Conservation (phyloP, 2,797 vertebrate species). For the Prunella strophiata region DNA sequence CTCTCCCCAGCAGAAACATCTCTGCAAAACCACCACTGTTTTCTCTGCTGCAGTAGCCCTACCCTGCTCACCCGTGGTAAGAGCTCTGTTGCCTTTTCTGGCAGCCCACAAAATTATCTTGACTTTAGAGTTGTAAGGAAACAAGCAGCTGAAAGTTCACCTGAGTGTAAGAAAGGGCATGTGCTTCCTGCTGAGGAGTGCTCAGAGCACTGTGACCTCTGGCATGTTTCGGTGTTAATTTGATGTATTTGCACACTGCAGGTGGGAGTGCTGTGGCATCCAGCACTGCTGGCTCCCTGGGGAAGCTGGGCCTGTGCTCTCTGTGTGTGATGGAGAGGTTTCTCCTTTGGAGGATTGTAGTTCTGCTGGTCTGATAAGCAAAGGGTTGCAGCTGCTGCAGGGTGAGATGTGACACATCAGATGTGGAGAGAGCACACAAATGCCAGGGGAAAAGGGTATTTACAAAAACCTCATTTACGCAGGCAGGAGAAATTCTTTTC, state of each 20-base stretch:
- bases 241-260: neutral
- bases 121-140: neutral
- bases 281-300: neutral
- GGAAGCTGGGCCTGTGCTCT: neutral
- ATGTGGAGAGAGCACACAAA: accelerated
- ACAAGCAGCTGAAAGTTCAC: neutral
- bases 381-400: neutral
- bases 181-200: neutral
- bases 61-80: neutral
- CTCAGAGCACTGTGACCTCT: neutral
- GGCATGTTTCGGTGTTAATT: accelerated
- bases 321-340: accelerated
- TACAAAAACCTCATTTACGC: accelerated
- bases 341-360: neutral
- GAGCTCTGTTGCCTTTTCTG: neutral
- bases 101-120: neutral
- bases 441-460: neutral
- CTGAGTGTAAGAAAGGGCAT: neutral
- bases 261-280: neutral
- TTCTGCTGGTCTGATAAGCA: neutral
- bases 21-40: neutral
- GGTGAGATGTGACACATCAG: neutral
- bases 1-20: neutral
- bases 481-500: neutral
- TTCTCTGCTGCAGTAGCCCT: neutral